Evolutionary conservation across 2,797 vertebrate genomes (phyloP).

Genomic region (Pipistrellus pygmaeus): DNA sequence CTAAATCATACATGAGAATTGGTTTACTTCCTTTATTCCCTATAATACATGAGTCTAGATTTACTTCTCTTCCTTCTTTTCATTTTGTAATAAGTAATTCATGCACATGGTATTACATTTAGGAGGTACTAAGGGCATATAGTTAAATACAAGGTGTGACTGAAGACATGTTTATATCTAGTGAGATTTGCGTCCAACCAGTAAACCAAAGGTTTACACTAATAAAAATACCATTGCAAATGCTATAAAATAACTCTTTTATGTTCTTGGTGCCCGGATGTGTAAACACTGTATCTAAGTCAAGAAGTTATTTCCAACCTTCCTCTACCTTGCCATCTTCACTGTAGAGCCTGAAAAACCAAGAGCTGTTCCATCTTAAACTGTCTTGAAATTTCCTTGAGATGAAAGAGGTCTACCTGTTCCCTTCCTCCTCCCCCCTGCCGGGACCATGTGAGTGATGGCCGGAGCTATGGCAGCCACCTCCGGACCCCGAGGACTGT

Average conservation of each 20-base stretch:
- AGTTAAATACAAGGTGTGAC: background rate
- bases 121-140: background rate
- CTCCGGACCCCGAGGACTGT: background rate
- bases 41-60: background rate
- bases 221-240: background rate
- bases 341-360: background rate
- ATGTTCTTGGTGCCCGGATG: background rate
- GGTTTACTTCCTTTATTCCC: background rate
- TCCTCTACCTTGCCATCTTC: background rate
- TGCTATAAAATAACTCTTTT: background rate
- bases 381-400: background rate
- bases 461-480: background rate
- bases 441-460: background rate
- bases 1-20: background rate
- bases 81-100: background rate
- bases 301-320: background rate
- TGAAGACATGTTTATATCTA: background rate
- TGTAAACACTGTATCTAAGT: background rate
- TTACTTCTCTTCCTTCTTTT: background rate
- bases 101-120: background rate
- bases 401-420: background rate
- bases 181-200: background rate
- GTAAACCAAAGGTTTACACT: background rate
- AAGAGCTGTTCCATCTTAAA: background rate
- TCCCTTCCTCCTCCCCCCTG: background rate